Percentiles rank a stretch among this genome's conserved stretches.
Evolutionary conservation across 64 coral and sea anemone species (phyloP).

Genomic region (Porites lutea): DNA sequence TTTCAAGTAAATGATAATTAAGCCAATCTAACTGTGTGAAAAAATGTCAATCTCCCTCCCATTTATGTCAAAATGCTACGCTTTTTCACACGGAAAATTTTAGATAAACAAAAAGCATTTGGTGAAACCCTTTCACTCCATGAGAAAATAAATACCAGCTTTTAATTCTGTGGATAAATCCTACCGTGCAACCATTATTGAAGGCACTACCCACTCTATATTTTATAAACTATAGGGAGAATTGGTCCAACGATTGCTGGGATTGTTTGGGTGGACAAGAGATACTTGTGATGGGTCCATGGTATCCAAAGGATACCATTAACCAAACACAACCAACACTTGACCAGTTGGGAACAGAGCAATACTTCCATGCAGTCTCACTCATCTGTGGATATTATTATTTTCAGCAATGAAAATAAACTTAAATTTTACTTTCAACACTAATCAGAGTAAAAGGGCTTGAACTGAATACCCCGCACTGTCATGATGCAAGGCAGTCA

Average conservation of each 20-base stretch:
- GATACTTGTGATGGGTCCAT: no score
- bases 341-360: no score
- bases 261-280: no score
- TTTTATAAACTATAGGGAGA: neutral
- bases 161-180: neutral
- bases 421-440: neutral
- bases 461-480: neutral
- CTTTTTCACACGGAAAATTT: conserved; percentile 16
- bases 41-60: conserved; percentile 4
- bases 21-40: neutral
- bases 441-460: neutral
- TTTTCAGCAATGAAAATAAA: neutral
- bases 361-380: neutral
- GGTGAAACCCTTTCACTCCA: conserved; percentile 12
- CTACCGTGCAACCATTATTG: neutral
- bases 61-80: neutral
- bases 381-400: neutral
- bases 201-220: no score
- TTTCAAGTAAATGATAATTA: neutral
- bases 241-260: no score
- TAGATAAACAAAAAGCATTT: conserved; percentile 12
- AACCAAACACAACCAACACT: no score
- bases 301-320: no score
- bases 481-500: neutral
- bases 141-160: neutral